Evolutionary conservation across 2,113 vertebrate genomes (phyloP), one percentile per base, ranked within the genome.

Genomic region (Gobio gobio): DNA sequence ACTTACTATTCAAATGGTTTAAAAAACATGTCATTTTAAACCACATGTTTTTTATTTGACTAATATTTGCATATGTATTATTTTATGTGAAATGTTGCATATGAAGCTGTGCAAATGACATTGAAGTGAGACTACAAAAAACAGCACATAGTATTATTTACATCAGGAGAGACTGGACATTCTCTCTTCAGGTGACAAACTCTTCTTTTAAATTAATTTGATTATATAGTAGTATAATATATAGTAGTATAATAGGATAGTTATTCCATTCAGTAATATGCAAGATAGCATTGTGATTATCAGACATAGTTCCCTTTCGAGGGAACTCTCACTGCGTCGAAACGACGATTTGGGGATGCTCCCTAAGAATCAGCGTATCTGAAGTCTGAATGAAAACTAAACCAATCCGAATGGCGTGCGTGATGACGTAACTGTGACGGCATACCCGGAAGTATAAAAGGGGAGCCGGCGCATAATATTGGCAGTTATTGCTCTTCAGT

Each of bases 101-200:
- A n/a, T 40, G 51, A 77, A 22, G 14, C 49, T 12, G 36, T n/a
- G 33, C 36, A 72, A 43, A 77, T 77, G 33, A 78, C 33, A 78
- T 4, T 77, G 4, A 54, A 33, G 26, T n/a, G 5, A 56, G 12
- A n/a, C 76, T 78, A n/a, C 33, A 78, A 59, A 78, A 58, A 29
- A 29, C 14, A 51, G 14, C 47, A 29, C 9, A 14, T 5, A 40
- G 29, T 6, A 12, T 13, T 13, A 16, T 16, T 22, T 61, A 12
- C 29, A 16, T 9, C 54, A 18, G 3, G 51, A 78, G 54, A 78
- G 29, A 61, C 56, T n/a, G 33, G 22, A 40, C 54, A 22, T 59
- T 78, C 56, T n/a, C 54, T 61, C 33, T 24, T 78, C 76, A 78
- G 54, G 76, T 78, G 54, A 78, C 18, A n/a, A n/a, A 43, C 20